A percentile compares a stretch with the other conserved stretches of the same genome.
phyloP scores from a whole-genome alignment of 2,888 invertebrate genomes.

The Dinocampus coccinellae region DNA sequence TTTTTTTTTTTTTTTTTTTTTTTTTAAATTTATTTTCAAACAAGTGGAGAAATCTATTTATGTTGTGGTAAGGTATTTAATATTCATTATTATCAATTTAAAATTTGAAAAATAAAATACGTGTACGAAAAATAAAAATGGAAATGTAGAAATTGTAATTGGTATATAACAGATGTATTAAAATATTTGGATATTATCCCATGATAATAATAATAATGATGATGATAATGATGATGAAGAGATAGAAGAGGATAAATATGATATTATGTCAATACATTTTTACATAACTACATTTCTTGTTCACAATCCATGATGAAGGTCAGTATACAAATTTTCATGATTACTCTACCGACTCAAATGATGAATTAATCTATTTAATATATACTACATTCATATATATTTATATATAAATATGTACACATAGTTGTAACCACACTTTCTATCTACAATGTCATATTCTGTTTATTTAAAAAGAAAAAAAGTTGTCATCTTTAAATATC shows the following conservation, averaged over 20 bases:
- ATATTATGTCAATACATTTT: neutral
- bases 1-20: neutral
- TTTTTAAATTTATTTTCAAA: neutral
- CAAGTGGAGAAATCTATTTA: conserved; percentile 23
- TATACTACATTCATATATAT: neutral
- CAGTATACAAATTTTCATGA: conserved; percentile 43
- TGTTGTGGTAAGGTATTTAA: neutral
- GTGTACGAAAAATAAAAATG: too few relatives aligned
- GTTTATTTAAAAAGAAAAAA: too few relatives aligned
- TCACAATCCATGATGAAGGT: conserved; percentile 56
- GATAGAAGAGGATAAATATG: neutral
- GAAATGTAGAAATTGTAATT: too few relatives aligned
- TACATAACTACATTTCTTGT: neutral
- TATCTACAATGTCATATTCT: neutral
- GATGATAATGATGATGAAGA: neutral
- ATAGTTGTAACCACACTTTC: neutral
- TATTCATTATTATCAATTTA: neutral
- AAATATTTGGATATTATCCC: too few relatives aligned
- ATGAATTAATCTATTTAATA: neutral
- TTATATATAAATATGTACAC: neutral
- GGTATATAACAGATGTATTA: too few relatives aligned
- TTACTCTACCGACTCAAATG: neutral
- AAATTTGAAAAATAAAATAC: neutral
- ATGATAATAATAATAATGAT: too few relatives aligned
- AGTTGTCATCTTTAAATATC: neutral